These are phyloP conservation scores for Pardalotus punctatus DNA, from an alignment of 2,113 vertebrate species.

Conservation along the genomic window DNA sequence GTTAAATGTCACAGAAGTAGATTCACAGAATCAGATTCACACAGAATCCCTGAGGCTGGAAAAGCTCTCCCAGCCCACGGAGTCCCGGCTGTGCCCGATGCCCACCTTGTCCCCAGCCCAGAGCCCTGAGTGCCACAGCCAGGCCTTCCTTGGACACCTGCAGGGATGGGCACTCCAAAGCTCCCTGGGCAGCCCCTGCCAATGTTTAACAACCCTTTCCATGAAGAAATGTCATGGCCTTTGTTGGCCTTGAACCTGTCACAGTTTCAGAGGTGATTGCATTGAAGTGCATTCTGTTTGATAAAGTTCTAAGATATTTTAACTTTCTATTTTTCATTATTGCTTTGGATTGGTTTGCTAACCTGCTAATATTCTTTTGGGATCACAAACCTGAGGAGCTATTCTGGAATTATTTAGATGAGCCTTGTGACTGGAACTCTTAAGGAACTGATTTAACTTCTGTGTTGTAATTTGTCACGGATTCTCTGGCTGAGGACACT, in stretches of 20 bases:
- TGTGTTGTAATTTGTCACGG: neutral
- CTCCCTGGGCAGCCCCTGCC: neutral
- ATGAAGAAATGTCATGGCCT: neutral
- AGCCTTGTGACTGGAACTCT: neutral
- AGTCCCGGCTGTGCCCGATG: accelerated
- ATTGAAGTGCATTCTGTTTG: neutral
- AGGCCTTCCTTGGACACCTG: neutral
- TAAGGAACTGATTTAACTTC: neutral
- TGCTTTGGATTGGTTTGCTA: neutral
- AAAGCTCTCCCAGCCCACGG: accelerated
- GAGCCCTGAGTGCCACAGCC: neutral
- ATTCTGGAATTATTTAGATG: neutral
- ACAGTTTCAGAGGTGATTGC: neutral
- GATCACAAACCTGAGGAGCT: neutral
- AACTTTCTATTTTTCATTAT: neutral
- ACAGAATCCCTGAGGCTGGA: neutral
- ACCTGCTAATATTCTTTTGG: neutral
- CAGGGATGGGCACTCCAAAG: neutral
- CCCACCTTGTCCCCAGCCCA: neutral
- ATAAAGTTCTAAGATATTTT: neutral
- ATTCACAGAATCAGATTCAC: neutral
- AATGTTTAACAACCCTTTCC: accelerated
- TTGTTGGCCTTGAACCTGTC: neutral
- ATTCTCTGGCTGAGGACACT: neutral
- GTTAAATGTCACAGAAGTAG: neutral